A percentile compares a stretch with the other conserved stretches of the same genome.
Conservation (phyloP, 2,113 vertebrate species). For the Crotalus helleri region DNA sequence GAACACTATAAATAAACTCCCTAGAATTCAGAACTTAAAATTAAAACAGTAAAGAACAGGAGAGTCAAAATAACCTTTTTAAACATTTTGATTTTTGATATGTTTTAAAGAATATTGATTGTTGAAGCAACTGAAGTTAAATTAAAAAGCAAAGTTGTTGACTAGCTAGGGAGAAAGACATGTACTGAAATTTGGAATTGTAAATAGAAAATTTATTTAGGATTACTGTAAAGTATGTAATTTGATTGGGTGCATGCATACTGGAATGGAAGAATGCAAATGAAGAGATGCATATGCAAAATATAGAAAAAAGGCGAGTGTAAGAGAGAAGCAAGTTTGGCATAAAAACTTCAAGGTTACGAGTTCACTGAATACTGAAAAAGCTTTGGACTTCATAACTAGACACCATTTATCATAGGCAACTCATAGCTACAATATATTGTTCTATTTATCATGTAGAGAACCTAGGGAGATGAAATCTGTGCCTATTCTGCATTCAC, state of each 20-base stretch:
- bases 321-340: neutral
- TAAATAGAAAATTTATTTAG: neutral
- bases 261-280: neutral
- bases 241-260: neutral
- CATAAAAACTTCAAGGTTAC: constrained; percentile 6
- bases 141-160: neutral
- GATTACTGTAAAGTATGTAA: neutral
- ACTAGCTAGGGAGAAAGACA: neutral
- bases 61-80: neutral
- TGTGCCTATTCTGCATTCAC: constrained; percentile 38
- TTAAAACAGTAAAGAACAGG: neutral
- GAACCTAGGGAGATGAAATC: constrained; percentile 51
- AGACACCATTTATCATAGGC: neutral
- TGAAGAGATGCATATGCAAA: neutral
- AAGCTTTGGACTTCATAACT: neutral
- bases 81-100: neutral
- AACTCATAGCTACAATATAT: constrained; percentile 23
- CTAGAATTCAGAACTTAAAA: neutral
- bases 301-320: neutral
- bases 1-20: neutral
- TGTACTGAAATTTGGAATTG: neutral
- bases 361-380: rapidly evolving
- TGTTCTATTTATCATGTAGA: constrained; percentile 28
- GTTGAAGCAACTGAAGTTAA: neutral
- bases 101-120: neutral